phyloP scores from a whole-genome alignment of 1,140 invertebrate species.

The Dryas iulia region DNA sequence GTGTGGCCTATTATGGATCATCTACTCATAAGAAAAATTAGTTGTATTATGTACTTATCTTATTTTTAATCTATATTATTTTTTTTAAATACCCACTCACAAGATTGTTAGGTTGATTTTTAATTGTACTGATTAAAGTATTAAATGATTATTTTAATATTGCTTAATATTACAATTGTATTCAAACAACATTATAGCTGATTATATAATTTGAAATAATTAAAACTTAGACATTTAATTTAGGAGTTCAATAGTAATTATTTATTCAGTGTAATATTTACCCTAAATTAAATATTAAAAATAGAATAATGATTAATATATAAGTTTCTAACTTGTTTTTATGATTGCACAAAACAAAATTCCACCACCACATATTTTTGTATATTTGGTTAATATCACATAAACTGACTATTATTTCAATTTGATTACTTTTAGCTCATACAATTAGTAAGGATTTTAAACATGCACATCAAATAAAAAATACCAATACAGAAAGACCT shows the following conservation, averaged over 20 bases:
- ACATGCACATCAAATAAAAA: too few species aligned
- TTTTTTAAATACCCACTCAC: not conserved
- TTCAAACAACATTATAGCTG: not conserved
- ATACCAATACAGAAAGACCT: too few species aligned
- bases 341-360: too few species aligned
- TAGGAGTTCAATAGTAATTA: not conserved
- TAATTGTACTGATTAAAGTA: not conserved
- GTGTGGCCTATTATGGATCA: conserved; percentile 1
- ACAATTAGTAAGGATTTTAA: too few species aligned
- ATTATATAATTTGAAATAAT: not conserved
- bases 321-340: too few species aligned
- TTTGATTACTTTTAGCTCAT: too few species aligned
- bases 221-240: not conserved
- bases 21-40: not conserved
- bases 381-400: too few species aligned
- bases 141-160: not conserved
- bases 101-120: not conserved
- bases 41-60: not conserved
- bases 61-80: not conserved
- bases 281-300: too few species aligned
- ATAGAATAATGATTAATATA: too few species aligned
- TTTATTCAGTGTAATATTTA: not conserved
- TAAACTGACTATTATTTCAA: too few species aligned
- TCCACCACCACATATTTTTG: too few species aligned
- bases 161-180: not conserved